These are phyloP conservation scores for Aleiodes alternator DNA, from an alignment of 2,888 invertebrate genomes.

Conservation along the genomic window DNA sequence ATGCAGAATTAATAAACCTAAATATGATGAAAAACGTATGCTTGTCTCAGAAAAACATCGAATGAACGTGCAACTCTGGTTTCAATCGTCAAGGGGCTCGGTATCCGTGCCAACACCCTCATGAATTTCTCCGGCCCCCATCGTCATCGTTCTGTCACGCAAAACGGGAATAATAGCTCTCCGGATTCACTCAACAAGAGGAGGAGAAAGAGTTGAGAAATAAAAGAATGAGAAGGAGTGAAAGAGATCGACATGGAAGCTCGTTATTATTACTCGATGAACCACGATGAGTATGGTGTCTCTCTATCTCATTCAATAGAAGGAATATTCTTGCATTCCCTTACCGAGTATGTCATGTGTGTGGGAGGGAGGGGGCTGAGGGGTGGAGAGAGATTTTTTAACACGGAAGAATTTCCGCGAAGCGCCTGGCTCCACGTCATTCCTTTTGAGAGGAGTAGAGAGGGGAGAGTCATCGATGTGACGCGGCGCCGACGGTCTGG, in stretches of 20 bases:
- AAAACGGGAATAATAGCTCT: slow-evolving; percentile 6
- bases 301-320: slow-evolving; percentile 11
- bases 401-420: not conserved
- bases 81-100: not conserved
- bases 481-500: slow-evolving; percentile 46
- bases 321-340: slow-evolving; percentile 31
- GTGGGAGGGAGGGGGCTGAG: not conserved
- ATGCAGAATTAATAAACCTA: too few relatives aligned
- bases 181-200: not conserved
- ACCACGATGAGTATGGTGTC: not conserved
- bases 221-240: not conserved
- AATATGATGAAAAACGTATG: too few relatives aligned
- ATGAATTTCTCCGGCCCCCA: not conserved
- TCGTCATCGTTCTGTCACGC: slow-evolving; percentile 26
- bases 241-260: slow-evolving; percentile 15
- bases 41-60: too few relatives aligned
- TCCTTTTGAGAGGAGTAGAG: slow-evolving; percentile 48
- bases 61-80: too few relatives aligned
- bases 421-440: slow-evolving; percentile 41
- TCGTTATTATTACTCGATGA: slow-evolving; percentile 37
- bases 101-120: slow-evolving; percentile 42
- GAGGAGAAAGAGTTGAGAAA: not conserved
- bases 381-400: not conserved
- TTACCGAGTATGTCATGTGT: not conserved
- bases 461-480: slow-evolving; percentile 65